Percentiles rank a stretch among this genome's conserved stretches.
Evolutionary conservation across 2,888 invertebrate species (phyloP).

Genomic region (Dolichomitus sp.): DNA sequence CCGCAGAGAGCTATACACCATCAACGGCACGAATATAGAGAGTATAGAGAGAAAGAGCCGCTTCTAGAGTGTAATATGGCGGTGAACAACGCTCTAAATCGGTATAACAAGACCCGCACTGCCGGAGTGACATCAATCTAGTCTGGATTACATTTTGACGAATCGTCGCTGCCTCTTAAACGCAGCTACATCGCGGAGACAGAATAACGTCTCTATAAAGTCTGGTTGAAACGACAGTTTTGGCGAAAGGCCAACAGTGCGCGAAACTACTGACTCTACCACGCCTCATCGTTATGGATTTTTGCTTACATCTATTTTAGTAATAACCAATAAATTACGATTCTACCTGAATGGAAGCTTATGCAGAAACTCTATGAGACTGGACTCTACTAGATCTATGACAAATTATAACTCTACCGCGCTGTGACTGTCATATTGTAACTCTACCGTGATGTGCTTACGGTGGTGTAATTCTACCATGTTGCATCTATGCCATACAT

Average conservation of each 20-base stretch:
- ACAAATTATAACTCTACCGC: too few species aligned
- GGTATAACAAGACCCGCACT: slow-evolving; percentile 81
- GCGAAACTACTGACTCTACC: neutral
- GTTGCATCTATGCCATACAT: too few species aligned
- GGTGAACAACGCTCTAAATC: slow-evolving; percentile 78
- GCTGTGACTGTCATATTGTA: too few species aligned
- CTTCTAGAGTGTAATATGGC: slow-evolving; percentile 31
- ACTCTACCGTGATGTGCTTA: too few species aligned
- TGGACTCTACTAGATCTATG: too few species aligned
- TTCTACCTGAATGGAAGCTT: too few species aligned
- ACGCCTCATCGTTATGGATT: neutral
- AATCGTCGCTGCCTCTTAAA: slow-evolving; percentile 73
- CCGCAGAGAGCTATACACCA: slow-evolving; percentile 26
- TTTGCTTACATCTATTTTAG: too few species aligned
- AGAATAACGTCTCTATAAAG: slow-evolving; percentile 60
- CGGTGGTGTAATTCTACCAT: too few species aligned
- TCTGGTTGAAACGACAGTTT: slow-evolving; percentile 26
- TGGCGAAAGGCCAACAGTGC: slow-evolving; percentile 48
- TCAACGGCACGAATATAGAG: slow-evolving; percentile 25
- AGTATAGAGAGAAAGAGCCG: neutral
- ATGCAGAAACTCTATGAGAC: too few species aligned
- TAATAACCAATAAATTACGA: too few species aligned
- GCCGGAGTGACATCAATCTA: slow-evolving; percentile 78
- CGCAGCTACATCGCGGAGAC: neutral
- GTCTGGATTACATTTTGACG: slow-evolving; percentile 81